Evolutionary conservation across 2,113 vertebrate genomes (phyloP).

Genomic region (Aythya baeri): DNA sequence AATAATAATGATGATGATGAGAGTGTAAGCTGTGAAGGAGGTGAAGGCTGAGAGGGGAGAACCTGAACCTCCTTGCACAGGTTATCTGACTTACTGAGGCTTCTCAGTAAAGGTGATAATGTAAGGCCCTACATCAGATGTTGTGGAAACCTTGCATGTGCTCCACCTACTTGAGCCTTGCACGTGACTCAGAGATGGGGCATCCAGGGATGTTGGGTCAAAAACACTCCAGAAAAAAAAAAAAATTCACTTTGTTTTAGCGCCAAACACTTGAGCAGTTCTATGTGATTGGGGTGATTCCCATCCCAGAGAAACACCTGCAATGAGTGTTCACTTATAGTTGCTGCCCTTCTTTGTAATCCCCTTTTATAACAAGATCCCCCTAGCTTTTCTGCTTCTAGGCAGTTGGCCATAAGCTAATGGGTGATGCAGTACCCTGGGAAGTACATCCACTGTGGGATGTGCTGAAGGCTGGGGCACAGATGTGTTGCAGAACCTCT

Average conservation of each 20-base stretch:
- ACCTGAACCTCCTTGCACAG: not conserved
- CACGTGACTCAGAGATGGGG: fast-evolving
- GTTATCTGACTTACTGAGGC: not conserved
- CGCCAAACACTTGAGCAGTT: not conserved
- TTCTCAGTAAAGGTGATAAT: not conserved
- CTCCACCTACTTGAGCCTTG: not conserved
- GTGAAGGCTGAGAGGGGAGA: not conserved
- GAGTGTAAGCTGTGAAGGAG: not conserved
- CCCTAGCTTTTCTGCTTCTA: not conserved
- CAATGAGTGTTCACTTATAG: not conserved
- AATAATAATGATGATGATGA: not conserved
- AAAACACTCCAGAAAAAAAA: not conserved
- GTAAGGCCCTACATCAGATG: fast-evolving
- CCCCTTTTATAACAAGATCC: not conserved
- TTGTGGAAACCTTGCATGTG: fast-evolving
- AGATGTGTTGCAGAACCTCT: not conserved
- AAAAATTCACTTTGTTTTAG: not conserved
- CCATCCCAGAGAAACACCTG: not conserved
- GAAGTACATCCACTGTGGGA: not conserved
- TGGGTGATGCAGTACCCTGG: not conserved
- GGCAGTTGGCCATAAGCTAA: not conserved
- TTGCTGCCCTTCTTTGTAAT: not conserved
- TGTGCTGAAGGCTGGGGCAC: not conserved
- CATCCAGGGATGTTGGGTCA: not conserved
- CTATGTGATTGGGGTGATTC: not conserved